These are phyloP conservation scores for Chaenogobius annularis DNA, from an alignment of 2,113 vertebrate genomes.

Conservation along the genomic window DNA sequence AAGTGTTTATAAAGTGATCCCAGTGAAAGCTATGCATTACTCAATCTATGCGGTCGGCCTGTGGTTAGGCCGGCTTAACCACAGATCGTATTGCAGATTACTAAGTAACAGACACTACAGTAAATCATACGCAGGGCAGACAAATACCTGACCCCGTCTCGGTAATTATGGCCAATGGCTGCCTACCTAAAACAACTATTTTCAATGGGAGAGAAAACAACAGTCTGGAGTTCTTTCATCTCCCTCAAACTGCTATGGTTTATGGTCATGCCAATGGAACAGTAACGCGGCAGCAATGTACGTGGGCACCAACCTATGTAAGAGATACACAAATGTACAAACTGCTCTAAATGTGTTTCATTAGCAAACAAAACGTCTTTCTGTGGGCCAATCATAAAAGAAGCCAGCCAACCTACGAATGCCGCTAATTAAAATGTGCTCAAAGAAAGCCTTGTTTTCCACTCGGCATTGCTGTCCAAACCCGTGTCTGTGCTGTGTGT, in stretches of 20 bases:
- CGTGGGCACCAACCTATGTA: slow-evolving; percentile 23
- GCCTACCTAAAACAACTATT: slow-evolving; percentile 67
- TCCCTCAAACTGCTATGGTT: slow-evolving; percentile 39
- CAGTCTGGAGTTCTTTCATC: slow-evolving; percentile 56
- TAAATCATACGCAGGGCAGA: slow-evolving; percentile 58
- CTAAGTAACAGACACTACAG: slow-evolving; percentile 45
- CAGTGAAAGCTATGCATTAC: slow-evolving; percentile 55
- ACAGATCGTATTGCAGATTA: slow-evolving; percentile 63
- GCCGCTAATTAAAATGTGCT: slow-evolving; percentile 73
- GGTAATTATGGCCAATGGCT: slow-evolving; percentile 66
- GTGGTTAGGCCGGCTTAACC: slow-evolving; percentile 54
- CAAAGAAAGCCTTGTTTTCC: slow-evolving; percentile 76
- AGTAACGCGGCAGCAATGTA: slow-evolving; percentile 34
- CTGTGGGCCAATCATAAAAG: slow-evolving; percentile 73
- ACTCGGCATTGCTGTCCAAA: slow-evolving; percentile 64
- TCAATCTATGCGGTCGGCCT: slow-evolving; percentile 58
- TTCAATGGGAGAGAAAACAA: slow-evolving; percentile 62
- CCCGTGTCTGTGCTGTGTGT: slow-evolving; percentile 57
- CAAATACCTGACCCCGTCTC: slow-evolving; percentile 63
- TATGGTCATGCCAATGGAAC: slow-evolving; percentile 48
- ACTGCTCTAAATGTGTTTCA: slow-evolving; percentile 67
- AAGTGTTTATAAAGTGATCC: slow-evolving; percentile 47
- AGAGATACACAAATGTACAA: slow-evolving; percentile 48
- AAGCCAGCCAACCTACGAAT: slow-evolving; percentile 69
- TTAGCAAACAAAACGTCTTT: slow-evolving; percentile 75